Evolutionary conservation across 2,113 vertebrate genomes (phyloP).

Genomic region (Rhabdomys dilectus): DNA sequence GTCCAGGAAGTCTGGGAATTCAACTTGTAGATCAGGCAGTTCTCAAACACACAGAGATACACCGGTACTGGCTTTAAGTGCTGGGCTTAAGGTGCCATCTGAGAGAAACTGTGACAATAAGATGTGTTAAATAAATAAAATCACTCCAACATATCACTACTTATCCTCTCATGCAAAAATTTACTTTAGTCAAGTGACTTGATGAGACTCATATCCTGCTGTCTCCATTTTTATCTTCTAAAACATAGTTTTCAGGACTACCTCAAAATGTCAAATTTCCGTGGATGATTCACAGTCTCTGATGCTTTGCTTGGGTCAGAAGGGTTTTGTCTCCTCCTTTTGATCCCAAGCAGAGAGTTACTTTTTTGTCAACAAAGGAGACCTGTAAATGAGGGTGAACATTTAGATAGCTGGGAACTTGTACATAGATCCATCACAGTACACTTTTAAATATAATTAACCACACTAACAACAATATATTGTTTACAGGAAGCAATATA

Average conservation of each 20-base stretch:
- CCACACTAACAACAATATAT: background rate
- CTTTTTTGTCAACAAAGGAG: background rate
- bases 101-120: background rate
- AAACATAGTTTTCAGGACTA: background rate
- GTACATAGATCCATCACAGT: background rate
- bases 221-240: background rate
- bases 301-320: background rate
- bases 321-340: accelerated
- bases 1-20: background rate
- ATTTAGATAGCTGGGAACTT: background rate
- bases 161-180: background rate
- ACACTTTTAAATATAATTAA: background rate
- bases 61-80: background rate
- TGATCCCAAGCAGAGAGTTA: background rate
- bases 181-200: background rate
- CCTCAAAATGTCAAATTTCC: background rate
- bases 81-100: background rate
- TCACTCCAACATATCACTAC: background rate
- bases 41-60: background rate
- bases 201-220: background rate
- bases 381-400: background rate
- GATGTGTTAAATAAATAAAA: background rate
- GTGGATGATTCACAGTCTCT: background rate
- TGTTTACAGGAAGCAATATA: background rate
- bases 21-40: background rate